Conservation (phyloP, 92 coral and sea anemone species). For the Phenganax stokvisi region DNA sequence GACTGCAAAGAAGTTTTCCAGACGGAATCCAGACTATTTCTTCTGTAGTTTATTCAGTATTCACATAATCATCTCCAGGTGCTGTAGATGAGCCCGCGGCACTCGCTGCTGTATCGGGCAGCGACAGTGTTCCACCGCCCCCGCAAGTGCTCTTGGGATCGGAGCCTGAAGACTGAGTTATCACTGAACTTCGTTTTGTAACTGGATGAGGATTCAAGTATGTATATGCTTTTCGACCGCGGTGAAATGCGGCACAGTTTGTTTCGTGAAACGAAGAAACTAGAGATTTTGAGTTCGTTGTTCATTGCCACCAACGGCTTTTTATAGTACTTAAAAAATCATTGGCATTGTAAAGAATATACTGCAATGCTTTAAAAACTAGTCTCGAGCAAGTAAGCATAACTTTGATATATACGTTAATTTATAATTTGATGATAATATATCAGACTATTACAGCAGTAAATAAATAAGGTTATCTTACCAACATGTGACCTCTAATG, state of each 20-base stretch:
- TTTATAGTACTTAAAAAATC: neutral
- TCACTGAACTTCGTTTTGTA: neutral
- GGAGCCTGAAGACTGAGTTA: slow-evolving; percentile 70
- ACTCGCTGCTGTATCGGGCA: slow-evolving; percentile 75
- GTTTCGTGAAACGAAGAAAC: no score
- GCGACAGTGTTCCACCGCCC: slow-evolving; percentile 78
- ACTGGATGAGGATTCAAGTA: slow-evolving; percentile 1
- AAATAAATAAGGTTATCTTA: neutral
- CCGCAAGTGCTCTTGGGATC: slow-evolving; percentile 95
- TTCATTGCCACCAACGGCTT: no score
- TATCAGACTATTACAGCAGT: neutral
- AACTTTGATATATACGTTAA: no score
- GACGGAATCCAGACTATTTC: no score
- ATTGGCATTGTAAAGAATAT: neutral
- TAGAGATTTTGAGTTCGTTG: no score
- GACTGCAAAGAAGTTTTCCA: no score
- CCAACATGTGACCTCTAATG: neutral
- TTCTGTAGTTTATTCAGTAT: no score
- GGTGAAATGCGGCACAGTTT: no score
- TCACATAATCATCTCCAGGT: slow-evolving; percentile 3
- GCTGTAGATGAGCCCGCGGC: slow-evolving; percentile 99
- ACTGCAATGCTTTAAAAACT: no score
- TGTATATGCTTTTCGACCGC: neutral
- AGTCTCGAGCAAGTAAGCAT: no score
- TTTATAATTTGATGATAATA: no score